Conservation (phyloP, 2,888 invertebrate genomes). For the Aquatica leii region DNA sequence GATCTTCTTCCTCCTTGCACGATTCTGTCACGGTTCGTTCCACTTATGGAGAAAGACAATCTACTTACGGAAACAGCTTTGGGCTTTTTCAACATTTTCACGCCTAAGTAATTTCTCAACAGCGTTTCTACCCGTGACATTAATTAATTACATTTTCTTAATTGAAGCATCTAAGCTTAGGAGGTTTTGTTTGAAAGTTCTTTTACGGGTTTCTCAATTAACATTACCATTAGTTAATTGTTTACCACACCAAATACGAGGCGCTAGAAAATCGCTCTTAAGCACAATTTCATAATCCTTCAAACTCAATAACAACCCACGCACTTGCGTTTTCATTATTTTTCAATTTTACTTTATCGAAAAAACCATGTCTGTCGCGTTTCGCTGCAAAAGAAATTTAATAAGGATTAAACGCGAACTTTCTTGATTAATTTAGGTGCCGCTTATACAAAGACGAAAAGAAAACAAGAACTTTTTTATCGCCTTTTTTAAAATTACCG, state of each 20-base stretch:
- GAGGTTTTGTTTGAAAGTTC: constrained; percentile 32
- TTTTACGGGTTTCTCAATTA: constrained; percentile 32
- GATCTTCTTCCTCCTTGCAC: constrained; percentile 47
- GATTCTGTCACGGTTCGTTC: constrained; percentile 39
- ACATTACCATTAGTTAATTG: constrained; percentile 42
- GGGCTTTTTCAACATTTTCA: constrained; percentile 45
- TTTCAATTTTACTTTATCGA: constrained; percentile 1
- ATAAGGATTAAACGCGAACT: too few relatives aligned
- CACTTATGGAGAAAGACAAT: constrained; percentile 38
- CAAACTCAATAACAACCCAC: background rate
- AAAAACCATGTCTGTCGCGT: too few relatives aligned
- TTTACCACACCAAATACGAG: constrained; percentile 25
- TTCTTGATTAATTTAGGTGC: too few relatives aligned
- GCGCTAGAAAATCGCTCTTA: constrained; percentile 18
- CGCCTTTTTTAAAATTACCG: too few relatives aligned
- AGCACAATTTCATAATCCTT: constrained; percentile 17
- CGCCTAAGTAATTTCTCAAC: constrained; percentile 53
- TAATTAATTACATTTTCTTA: constrained; percentile 55
- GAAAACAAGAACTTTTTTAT: too few relatives aligned
- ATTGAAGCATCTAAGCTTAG: constrained; percentile 43
- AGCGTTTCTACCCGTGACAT: constrained; percentile 47
- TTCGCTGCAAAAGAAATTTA: too few relatives aligned
- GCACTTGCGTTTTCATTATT: background rate
- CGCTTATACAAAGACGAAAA: too few relatives aligned
- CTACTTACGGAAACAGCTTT: constrained; percentile 37